Base-by-base conservation (phyloP, 2,113 vertebrate species). In the Turdus rufiventris region DNA sequence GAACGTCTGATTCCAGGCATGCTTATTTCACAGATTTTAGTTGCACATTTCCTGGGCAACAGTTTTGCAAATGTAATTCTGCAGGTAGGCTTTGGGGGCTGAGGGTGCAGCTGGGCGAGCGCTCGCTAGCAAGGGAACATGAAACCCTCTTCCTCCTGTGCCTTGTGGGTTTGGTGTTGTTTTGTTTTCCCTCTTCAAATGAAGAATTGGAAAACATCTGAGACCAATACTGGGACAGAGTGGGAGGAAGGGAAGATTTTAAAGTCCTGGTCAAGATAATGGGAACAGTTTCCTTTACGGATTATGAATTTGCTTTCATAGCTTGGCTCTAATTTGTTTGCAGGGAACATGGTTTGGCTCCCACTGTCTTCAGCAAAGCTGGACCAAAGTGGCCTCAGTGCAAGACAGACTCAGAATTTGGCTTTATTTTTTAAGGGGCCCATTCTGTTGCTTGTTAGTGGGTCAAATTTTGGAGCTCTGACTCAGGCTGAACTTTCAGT, bases 11-110 rank as follows among this genome's bases (percentile, higher is more conserved):
- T 96, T 92, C 93, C 89, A 66, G 94, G 93, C 91, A 95, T 89
- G 95, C 94, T 91, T 87, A 89, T 97, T 96, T 96, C 94, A 97
- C 96, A 96, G 95, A 85, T 91, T 85, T 96, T 97, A 96, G 94
- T 48, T 76, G 91, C 95, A 94, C 89, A 82, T 96, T 95, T 94
- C 85, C 94, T 33, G 94, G 93, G 89, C 93, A 77, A 83, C 75
- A 77, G 82, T 80, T 96, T 86, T 90, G 91, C 82, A 94, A 88
- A 91, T 89, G 74, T 66, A 85, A 82, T 88, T 78, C 87, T 73
- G 71, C 94, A 96, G 93, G 95, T 96, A 91, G 81, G 89, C 74
- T 88, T 78, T 57, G 95, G 62, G 78, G 88, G 40, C 62, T 1
- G 54, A 61, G 76, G 50, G 87, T 26, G 84, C 91, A 77, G 89